Base-by-base conservation (phyloP, 2,113 vertebrate species). In the Trachemys scripta region DNA sequence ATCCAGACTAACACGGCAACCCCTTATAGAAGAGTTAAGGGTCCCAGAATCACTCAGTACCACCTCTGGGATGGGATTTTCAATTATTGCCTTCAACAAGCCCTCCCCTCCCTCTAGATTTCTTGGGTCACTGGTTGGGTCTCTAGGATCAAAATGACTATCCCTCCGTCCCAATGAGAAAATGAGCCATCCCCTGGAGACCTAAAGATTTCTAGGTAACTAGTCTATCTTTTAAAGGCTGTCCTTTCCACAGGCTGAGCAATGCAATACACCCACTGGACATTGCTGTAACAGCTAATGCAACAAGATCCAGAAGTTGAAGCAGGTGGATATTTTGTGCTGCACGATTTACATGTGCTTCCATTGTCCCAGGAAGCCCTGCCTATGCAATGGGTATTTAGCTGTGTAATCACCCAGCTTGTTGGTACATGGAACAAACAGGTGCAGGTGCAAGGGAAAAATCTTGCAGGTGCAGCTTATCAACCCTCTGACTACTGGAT, bases 301-400 rank as follows among this genome's bases (percentile, higher is more conserved):
- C 35, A 8, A 72, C 12, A 25, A 81, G 90, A 83, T 4, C 72
- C 5, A 24, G 90, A 24, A 56, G 84, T 81, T 69, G 50, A 24
- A 56, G 82, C 81, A 69, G 50, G 57, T 72, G 88, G 81, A 88
- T 53, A 38, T 92, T 69, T 56, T 89, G 29, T 0, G 2, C 5
- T 51, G 9, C 1, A 9, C 5, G 72, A 59, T 87, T 65, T 16
- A 20, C 82, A 54, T 0, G 17, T 17, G 4, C 25, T 80, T 82
- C 79, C 45, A 8, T 50, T 45, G 45, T 24, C 24, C 42, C 6
- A 29, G 10, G 49, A 31, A 82, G 89, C 5, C n/a, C 49, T 53
- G 56, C 0, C 0, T 29, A 38, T n/a, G 53, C 42, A 88, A 54
- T 38, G 50, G 57, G 35, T 38, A 42, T n/a, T 29, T 1, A 1